Evolutionary conservation across 1,140 invertebrate species (phyloP).

Genomic region (Campoletis sonorensis): DNA sequence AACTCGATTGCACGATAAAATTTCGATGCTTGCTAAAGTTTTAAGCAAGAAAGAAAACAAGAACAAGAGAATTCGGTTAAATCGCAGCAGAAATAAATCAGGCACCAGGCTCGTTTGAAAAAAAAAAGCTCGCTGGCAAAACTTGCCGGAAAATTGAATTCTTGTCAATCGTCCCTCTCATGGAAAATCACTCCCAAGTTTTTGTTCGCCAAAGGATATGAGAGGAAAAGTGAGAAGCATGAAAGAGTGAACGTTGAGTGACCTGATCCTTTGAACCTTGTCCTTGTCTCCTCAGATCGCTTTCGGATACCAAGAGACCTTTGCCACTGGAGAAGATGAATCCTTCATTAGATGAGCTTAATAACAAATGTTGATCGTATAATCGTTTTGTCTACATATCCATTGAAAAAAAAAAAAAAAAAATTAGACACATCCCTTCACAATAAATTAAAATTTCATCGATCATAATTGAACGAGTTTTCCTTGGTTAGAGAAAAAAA

Average conservation of each 20-base stretch:
- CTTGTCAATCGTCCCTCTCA: not conserved
- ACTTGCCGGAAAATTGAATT: not conserved
- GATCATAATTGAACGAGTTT: conserved; percentile 22
- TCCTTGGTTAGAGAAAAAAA: not conserved
- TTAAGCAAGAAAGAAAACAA: not conserved
- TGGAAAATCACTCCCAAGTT: not conserved
- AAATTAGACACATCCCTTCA: not conserved
- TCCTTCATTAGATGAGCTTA: conserved; percentile 45
- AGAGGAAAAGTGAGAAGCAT: not conserved
- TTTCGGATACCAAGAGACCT: not conserved
- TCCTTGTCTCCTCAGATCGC: conserved; percentile 4
- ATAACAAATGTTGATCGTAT: conserved; percentile 37
- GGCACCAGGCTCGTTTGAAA: not conserved
- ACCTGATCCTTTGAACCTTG: not conserved
- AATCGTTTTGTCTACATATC: no score
- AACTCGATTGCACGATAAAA: not conserved
- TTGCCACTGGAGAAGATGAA: not conserved
- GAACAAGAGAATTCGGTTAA: not conserved
- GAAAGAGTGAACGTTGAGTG: not conserved
- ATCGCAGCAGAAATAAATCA: not conserved
- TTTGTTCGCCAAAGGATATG: not conserved
- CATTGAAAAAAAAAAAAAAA: not conserved
- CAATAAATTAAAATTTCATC: conserved; percentile 23
- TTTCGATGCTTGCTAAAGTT: not conserved
- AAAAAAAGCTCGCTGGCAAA: not conserved